These are phyloP conservation scores for Botia kubotai DNA, from an alignment of 2,797 vertebrate genomes.

Conservation along the genomic window DNA sequence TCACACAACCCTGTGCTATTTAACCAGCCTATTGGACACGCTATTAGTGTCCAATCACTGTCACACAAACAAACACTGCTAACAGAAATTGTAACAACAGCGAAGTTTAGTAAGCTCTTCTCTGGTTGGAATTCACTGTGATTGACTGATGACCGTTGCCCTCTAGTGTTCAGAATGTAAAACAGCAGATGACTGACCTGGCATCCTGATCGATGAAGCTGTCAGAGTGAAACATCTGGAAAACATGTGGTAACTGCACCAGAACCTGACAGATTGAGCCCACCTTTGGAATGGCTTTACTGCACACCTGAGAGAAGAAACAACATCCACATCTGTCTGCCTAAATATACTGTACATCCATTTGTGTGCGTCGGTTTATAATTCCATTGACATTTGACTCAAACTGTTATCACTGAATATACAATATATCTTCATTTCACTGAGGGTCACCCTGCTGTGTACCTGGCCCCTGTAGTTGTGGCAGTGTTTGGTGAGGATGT, in stretches of 20 bases:
- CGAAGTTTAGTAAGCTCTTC: background rate
- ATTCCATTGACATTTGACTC: background rate
- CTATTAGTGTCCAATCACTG: too few species aligned
- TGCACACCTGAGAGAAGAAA: constrained; percentile 75
- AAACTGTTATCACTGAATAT: too few species aligned
- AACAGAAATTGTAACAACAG: too few species aligned
- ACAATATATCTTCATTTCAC: too few species aligned
- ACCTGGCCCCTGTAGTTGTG: constrained; percentile 91
- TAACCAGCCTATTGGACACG: too few species aligned
- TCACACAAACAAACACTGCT: too few species aligned
- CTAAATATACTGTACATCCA: background rate
- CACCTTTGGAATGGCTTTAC: constrained; percentile 81
- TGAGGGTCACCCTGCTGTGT: background rate
- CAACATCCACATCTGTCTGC: background rate
- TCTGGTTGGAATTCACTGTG: background rate
- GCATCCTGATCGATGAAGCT: constrained; percentile 83
- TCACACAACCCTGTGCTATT: too few species aligned
- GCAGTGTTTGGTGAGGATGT: constrained; percentile 89
- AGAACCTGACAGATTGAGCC: constrained; percentile 92
- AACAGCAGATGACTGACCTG: constrained; percentile 75
- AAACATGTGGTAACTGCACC: constrained; percentile 94
- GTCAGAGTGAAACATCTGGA: constrained; percentile 86
- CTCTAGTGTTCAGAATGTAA: constrained; percentile 50
- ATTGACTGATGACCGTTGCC: constrained; percentile 26
- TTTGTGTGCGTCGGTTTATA: background rate